Percentiles rank a stretch among this genome's conserved stretches.
Conservation (phyloP, 2,888 invertebrate species). For the Idaea aversata region DNA sequence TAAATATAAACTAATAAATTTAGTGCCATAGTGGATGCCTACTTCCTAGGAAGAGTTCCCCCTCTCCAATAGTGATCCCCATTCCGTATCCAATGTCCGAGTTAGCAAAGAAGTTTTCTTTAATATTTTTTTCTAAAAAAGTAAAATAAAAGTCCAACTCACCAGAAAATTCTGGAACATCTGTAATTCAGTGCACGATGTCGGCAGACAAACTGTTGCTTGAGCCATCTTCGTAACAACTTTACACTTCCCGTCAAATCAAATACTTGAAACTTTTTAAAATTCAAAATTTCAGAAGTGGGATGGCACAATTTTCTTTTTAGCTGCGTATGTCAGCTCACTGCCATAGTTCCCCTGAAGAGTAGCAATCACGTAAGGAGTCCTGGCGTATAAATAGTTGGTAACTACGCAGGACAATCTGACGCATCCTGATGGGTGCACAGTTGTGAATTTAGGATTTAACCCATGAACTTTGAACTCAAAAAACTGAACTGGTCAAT, state of each 20-base stretch:
- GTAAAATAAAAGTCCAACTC: no score
- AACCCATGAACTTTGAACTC: neutral
- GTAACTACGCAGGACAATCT: neutral
- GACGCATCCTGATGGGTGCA: neutral
- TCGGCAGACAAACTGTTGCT: constrained; percentile 8
- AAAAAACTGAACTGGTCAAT: neutral
- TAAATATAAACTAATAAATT: no score
- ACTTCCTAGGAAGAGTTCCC: no score
- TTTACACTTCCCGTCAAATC: no score
- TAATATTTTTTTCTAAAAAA: no score
- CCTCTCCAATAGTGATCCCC: no score
- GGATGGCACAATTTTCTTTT: neutral
- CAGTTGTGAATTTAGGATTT: neutral
- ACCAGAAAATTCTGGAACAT: constrained; percentile 13
- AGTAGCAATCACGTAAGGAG: neutral
- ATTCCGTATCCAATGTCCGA: no score
- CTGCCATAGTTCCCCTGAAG: neutral
- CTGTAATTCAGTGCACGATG: constrained; percentile 6
- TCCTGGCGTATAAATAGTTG: neutral
- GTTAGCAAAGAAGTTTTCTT: no score
- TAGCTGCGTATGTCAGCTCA: neutral
- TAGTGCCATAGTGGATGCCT: no score
- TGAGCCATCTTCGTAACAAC: constrained; percentile 15
- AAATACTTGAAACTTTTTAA: neutral
- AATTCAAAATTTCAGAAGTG: neutral